Evolutionary conservation across 2,113 vertebrate species (phyloP), one percentile per base, ranked within the genome.

Genomic region (Takifugu bimaculatus): DNA sequence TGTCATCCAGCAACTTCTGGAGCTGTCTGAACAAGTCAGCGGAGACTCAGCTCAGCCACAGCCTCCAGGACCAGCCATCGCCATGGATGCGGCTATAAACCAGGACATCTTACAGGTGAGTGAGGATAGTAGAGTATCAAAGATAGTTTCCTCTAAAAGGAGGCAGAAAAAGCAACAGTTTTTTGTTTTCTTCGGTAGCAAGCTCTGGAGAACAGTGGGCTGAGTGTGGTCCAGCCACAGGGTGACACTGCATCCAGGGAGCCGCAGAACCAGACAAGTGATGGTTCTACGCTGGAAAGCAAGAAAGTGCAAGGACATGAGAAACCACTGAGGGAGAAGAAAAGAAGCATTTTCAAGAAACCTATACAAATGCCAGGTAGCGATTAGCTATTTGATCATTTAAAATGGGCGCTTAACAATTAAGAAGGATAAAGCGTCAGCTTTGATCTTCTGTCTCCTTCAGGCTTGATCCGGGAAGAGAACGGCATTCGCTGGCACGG

Each of bases 171-270:
- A 9, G 35, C 35, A 11, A 10, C 35, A 39, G 35, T 39, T 39
- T 6, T 39, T 10, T 39, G 35, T 39, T 3, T 61, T 67, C 7
- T 70, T 61, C 70, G 80, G 39, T 85, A 99, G 97, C 97, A 99
- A 99, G 97, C 97, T 65, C 88, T 99, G 88, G 96, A 98, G 90
- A 99, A 99, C 92, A 98, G 96, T 25, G 97, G 97, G 5, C 89
- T 99, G 72, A 98, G 94, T 59, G 81, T 92, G 91, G 88, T 90
- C 86, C 11, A 94, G 89, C 82, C 93, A 12, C 83, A 91, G 66
- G 91, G 92, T 57, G 80, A 91, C 25, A 66, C 65, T 60, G 86
- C 87, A 1, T 27, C 86, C 44, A 92, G 91, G 80, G 62, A 88
- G 13, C 3, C 78, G 2, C 91, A 89, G 70, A 87, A 83, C 63